Evolutionary conservation across 2,797 vertebrate species (phyloP), one percentile per base, ranked within the genome.

Genomic region (Sylvilagus floridanus): DNA sequence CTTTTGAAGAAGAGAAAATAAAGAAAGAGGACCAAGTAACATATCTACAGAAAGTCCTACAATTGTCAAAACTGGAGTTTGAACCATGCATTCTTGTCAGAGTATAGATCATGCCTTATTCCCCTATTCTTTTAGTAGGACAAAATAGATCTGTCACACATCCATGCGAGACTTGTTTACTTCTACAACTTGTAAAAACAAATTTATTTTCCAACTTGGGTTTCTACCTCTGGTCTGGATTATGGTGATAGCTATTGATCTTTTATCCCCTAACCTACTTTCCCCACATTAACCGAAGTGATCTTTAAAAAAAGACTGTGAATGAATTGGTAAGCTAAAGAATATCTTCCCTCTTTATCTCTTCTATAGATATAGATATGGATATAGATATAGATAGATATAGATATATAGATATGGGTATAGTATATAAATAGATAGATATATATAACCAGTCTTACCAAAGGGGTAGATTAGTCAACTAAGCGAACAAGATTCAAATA

Each of bases 391-490:
- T 3, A 37, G 3, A 37, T 37, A 37, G 37, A 37, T 37, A 37
- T 37, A 37, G 37, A 37, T 37, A 37, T 37, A 37, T 37, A 37
- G 37, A 37, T 37, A 37, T 37, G 37, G 37, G 37, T 37, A n/a
- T n/a, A n/a, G 37, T 37, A 37, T 37, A 37, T 37, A 37, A 4
- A 37, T 37, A 37, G 4, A 37, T 37, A 37, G 9, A 47, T 47
- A 47, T 8, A 17, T 50, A 75, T 86, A 92, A 75, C 26, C 19
- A 26, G 14, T 82, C 24, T 94, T 92, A 81, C 7, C 24, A 62
- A 94, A 94, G 69, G 19, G 26, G 1, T 68, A 69, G 28, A 93
- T 96, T 83, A 94, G 69, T 85, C 69, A 96, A n/a, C 42, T 75
- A 89, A 84, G 50, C 32, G 76, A 88, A 57, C 21, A 7, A 21